phyloP scores from a whole-genome alignment of 2,888 invertebrate species.

The Gari tellinella region DNA sequence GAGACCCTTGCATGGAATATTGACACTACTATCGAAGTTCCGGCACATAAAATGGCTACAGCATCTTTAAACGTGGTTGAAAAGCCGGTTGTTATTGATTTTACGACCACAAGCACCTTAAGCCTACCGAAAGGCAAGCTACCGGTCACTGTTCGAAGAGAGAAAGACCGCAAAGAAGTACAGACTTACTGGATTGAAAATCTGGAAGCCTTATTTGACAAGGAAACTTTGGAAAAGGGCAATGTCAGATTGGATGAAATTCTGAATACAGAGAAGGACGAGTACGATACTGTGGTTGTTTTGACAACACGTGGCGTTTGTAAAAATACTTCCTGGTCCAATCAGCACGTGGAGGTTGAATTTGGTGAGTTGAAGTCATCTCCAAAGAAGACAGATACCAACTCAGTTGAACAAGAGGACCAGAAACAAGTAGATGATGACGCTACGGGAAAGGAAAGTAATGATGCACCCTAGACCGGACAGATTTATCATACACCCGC shows the following conservation, averaged over 20 bases:
- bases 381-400: no score
- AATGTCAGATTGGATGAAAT: slow-evolving; percentile 19
- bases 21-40: slow-evolving; percentile 61
- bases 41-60: slow-evolving; percentile 45
- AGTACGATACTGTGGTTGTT: slow-evolving; percentile 19
- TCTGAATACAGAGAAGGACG: background rate
- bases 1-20: slow-evolving; percentile 61
- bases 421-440: no score
- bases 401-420: no score
- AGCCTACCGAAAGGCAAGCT: slow-evolving; percentile 52
- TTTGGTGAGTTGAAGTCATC: background rate
- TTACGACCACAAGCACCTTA: slow-evolving; percentile 60
- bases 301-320: slow-evolving; percentile 61
- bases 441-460: no score
- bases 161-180: slow-evolving; percentile 49
- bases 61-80: slow-evolving; percentile 59
- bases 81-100: slow-evolving; percentile 43
- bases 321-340: slow-evolving; percentile 57
- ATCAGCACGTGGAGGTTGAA: slow-evolving; percentile 61
- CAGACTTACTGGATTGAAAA: slow-evolving; percentile 49
- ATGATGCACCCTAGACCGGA: no score
- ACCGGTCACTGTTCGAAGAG: slow-evolving; percentile 54
- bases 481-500: no score
- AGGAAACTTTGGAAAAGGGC: slow-evolving; percentile 17
- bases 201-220: slow-evolving; percentile 46